These are phyloP conservation scores for Psittacula echo DNA, from an alignment of 2,797 vertebrate genomes.

Conservation along the genomic window DNA sequence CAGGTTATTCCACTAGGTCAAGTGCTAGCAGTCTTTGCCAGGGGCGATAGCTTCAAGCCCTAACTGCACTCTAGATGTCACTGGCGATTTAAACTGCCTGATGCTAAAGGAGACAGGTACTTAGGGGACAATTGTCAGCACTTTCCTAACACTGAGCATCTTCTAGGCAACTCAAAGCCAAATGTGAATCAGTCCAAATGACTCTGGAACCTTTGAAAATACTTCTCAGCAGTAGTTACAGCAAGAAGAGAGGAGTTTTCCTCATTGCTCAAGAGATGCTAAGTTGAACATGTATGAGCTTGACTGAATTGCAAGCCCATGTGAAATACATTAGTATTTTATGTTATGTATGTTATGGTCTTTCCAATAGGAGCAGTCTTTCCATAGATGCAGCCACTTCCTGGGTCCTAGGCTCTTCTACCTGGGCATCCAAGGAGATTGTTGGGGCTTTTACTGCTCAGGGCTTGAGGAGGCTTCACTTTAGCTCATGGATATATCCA, in stretches of 20 bases:
- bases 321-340: neutral
- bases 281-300: neutral
- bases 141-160: neutral
- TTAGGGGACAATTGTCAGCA: neutral
- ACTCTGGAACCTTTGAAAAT: neutral
- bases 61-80: neutral
- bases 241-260: neutral
- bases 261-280: neutral
- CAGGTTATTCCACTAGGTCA: neutral
- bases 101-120: neutral
- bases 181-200: neutral
- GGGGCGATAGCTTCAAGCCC: neutral
- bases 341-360: neutral
- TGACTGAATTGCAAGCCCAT: neutral
- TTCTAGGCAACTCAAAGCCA: neutral
- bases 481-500: neutral
- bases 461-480: neutral
- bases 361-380: neutral
- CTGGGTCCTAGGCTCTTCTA: neutral
- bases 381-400: neutral
- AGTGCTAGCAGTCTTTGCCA: neutral
- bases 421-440: neutral
- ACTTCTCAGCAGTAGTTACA: neutral
- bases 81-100: neutral
- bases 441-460: neutral